Base-by-base conservation (phyloP, 2,113 vertebrate genomes). In the Origma solitaria region DNA sequence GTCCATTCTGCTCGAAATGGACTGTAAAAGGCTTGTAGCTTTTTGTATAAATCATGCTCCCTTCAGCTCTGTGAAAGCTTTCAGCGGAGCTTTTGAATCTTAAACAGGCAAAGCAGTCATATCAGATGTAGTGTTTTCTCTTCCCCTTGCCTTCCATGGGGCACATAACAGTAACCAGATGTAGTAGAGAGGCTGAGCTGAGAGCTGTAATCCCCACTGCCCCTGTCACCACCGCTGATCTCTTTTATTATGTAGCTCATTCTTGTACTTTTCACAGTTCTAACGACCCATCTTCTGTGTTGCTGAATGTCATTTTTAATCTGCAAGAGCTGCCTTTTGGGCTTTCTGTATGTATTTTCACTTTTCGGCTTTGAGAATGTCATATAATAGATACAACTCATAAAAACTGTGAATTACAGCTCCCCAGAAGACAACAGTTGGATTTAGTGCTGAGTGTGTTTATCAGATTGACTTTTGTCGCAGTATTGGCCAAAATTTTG, bases 31-130 rank as follows among this genome's bases (percentile, higher is more conserved):
- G 27, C 61, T 96, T 42, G 17, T 53, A 65, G 61, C 90, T 92
- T 79, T 87, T 91, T 79, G 35, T 95, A 68, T 96, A 93, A 96
- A 96, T 93, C 86, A 45, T 35, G 27, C 53, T 88, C 45, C 75
- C 81, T 75, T 96, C 88, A 79, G 73, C 73, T 91, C 64, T 91
- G 70, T 75, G 86, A 89, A 88, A 61, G 90, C 80, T 96, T 94
- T 92, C 65, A 66, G 68, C 78, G 69, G 58, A 88, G 85, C 82
- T 86, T 77, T 54, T 73, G 73, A 81, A 90, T 84, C 87, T 85
- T 79, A 49, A 92, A 54, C 44, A 90, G 93, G 82, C 79, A 93
- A 60, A 65, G 50, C 82, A 80, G 47, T 66, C 51, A 11, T 49
- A 86, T 68, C 76, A 82, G 47, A 28, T 37, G 49, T 7, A 81